Base-by-base conservation (phyloP, 2,113 vertebrate species). In the Calyptommatus sinebrachiatus region DNA sequence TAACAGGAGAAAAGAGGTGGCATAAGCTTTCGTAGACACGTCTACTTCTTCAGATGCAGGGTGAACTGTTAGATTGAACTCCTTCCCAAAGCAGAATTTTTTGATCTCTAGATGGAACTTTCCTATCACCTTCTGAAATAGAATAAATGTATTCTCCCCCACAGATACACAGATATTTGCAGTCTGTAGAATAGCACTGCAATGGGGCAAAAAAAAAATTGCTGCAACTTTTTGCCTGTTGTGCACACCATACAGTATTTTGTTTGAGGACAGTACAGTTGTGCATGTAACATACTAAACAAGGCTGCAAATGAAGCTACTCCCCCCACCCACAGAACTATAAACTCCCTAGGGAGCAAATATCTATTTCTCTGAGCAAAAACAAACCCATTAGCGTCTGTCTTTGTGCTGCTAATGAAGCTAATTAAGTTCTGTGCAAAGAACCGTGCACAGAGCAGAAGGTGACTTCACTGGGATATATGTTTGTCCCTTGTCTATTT, bases 371-470 rank as follows among this genome's bases (percentile, higher is more conserved):
- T 91, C 72, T 3, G 71, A 86, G 69, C 57, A 78, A 82, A 79
- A 86, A 76, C 84, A 81, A 83, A 89, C 41, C 86, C 41, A 78
- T 90, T 81, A 84, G 50, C 28, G 18, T 76, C 86, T 85, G 86
- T 79, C 48, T 91, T 91, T 84, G 62, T 88, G 63, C 77, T 16
- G 24, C 62, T 90, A 86, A 91, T 82, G 75, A 88, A 86, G 70
- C 71, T 87, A 89, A 94, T 94, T 89, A 85, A 87, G 76, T 82
- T 79, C 77, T 62, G 1, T 50, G 84, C 70, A 61, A 67, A 91
- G 77, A 84, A 84, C 50, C 65, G 71, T 67, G 46, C 1, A 21
- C 77, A 84, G 62, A 91, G 82, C 80, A 87, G 79, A 85, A 80
- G 84, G 53, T 77, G 65, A 65, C 89, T 89, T 85, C 10, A 0